Conservation (phyloP, 2,888 invertebrate genomes). For the Apamea sordens region DNA sequence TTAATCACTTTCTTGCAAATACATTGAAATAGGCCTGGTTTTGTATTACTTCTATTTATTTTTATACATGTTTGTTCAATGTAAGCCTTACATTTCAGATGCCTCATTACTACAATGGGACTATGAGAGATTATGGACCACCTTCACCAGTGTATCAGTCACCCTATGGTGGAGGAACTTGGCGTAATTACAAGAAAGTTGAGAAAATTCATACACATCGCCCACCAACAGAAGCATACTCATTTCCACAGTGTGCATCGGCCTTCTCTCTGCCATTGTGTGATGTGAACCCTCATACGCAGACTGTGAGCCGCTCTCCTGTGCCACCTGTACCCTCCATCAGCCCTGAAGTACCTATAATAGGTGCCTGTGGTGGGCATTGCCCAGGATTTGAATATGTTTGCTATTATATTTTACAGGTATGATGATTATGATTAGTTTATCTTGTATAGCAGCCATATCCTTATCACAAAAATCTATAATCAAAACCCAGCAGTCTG, state of each 20-base stretch:
- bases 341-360: constrained; percentile 89
- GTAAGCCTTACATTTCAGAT: constrained; percentile 74
- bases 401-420: constrained; percentile 93
- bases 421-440: constrained; percentile 66
- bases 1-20: neutral
- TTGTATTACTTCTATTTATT: neutral
- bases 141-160: constrained; percentile 88
- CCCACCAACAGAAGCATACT: constrained; percentile 76
- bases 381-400: constrained; percentile 93
- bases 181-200: constrained; percentile 81
- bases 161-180: constrained; percentile 85
- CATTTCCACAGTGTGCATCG: constrained; percentile 85
- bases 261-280: constrained; percentile 86
- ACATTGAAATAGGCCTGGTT: neutral
- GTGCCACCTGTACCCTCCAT: constrained; percentile 81
- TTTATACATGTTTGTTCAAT: neutral
- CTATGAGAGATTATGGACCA: constrained; percentile 81
- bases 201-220: constrained; percentile 75
- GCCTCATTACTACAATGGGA: constrained; percentile 83
- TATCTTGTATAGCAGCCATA: neutral
- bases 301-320: constrained; percentile 76
- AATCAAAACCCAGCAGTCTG: neutral
- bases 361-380: constrained; percentile 92
- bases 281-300: constrained; percentile 77
- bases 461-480: neutral